A percentile compares a stretch with the other conserved stretches of the same genome.
phyloP scores from a whole-genome alignment of 2,797 vertebrate genomes.

The Threskiornis aethiopicus region DNA sequence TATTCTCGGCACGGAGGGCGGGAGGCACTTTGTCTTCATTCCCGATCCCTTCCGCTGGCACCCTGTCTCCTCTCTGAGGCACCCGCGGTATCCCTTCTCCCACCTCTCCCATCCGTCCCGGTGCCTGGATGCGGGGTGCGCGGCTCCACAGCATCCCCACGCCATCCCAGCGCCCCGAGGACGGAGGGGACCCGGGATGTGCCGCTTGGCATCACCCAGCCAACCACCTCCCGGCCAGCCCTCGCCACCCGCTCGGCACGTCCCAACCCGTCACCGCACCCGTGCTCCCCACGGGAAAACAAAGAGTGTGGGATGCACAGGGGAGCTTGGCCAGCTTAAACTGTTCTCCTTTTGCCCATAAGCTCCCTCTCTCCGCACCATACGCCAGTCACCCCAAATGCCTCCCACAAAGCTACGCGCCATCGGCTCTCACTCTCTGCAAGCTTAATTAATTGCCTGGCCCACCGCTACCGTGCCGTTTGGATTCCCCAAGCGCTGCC shows the following conservation, averaged over 20 bases:
- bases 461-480: background rate
- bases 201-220: fast-evolving
- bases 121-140: fast-evolving
- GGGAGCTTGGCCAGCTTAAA: background rate
- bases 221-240: fast-evolving
- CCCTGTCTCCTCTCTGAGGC: background rate
- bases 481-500: background rate
- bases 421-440: background rate
- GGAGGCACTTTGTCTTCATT: background rate
- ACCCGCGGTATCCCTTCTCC: background rate
- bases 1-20: background rate
- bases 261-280: fast-evolving
- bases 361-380: background rate
- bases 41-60: background rate
- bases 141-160: fast-evolving
- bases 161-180: fast-evolving
- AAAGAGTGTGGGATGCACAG: background rate
- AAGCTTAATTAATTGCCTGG: background rate
- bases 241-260: fast-evolving
- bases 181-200: fast-evolving
- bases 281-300: fast-evolving
- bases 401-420: background rate
- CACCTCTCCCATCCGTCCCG: background rate
- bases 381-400: background rate
- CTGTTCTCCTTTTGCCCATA: background rate